Base-by-base conservation (phyloP, 2,888 invertebrate species). In the Ferrisia virgata region DNA sequence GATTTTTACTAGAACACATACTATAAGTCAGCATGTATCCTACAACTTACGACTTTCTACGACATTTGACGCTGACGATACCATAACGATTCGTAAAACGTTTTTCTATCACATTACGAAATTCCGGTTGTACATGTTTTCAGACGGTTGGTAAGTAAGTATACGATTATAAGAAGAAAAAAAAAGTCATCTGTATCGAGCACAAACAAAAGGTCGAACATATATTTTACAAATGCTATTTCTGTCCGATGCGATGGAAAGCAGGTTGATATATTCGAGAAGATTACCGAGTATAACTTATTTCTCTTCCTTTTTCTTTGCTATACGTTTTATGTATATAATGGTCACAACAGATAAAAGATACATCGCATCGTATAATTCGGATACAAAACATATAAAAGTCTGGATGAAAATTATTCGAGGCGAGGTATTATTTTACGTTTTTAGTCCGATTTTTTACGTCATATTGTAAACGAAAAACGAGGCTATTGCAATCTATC, bases 161-260 rank as follows among this genome's bases (percentile, higher is more conserved):
- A n/a, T 28, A 64, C 58, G 58, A 64, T 64, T 64, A 64, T 64
- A 53, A 53, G 18, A 64, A 64, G 28, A 53, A 53, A 64, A 53
- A 53, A 64, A 64, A 64, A 64, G 58, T 64, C 25, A 64, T 64
- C 58, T 64, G 13, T 64, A 64, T 64, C 28, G 58, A 28, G 72
- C 72, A 72, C 31, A 33, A 72, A 72, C 72, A 72, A 72, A 72
- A n/a, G 72, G 72, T 72, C 33, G 33, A 18, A 72, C 22, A 72
- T 72, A 72, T 72, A 72, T 72, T 72, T 18, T 18, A 72, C 33
- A 72, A 72, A 72, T 72, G 33, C 33, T 72, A 72, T 72, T 72
- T 72, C 72, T 33, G 72, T 72, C 72, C 72, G 18, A 72, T 33
- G 33, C 72, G 18, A 72, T 33, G 33, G 72, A 72, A 72, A 72